phyloP scores from a whole-genome alignment of 1,140 invertebrate species.

The Trialeurodes vaporariorum region DNA sequence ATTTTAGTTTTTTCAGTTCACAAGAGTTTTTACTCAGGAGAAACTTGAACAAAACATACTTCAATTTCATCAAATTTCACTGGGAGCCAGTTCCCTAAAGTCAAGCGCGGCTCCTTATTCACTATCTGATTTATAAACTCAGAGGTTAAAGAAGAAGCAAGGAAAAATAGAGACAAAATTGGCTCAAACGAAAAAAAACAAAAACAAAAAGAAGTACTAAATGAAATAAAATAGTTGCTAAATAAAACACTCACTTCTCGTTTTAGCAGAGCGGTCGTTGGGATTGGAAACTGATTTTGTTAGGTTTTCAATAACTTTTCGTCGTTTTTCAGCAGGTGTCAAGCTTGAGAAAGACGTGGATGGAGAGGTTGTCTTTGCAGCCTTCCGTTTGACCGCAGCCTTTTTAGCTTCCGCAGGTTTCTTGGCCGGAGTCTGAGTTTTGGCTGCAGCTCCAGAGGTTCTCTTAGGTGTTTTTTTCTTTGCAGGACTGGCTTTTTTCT shows the following conservation, averaged over 20 bases:
- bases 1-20: no score
- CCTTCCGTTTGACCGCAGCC: background rate
- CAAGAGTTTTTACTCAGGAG: no score
- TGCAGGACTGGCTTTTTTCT: background rate
- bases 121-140: no score
- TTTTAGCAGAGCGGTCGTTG: slow-evolving; percentile 21
- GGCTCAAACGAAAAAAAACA: no score
- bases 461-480: slow-evolving; percentile 10
- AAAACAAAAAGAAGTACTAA: background rate
- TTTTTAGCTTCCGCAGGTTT: slow-evolving; percentile 3
- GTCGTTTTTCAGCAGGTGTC: slow-evolving; percentile 5
- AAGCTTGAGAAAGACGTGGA: background rate
- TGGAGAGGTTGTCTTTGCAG: background rate
- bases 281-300: slow-evolving; percentile 10
- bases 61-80: no score
- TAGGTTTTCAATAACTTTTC: slow-evolving; percentile 8
- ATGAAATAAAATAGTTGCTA: no score
- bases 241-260: slow-evolving; percentile 24
- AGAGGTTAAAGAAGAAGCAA: no score
- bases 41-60: no score
- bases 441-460: slow-evolving; percentile 2
- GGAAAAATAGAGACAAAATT: no score
- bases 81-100: no score
- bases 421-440: no score
- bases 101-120: no score